Evolutionary conservation across 2,113 vertebrate species (phyloP), one percentile per base, ranked within the genome.

Genomic region (Ameiurus melas): DNA sequence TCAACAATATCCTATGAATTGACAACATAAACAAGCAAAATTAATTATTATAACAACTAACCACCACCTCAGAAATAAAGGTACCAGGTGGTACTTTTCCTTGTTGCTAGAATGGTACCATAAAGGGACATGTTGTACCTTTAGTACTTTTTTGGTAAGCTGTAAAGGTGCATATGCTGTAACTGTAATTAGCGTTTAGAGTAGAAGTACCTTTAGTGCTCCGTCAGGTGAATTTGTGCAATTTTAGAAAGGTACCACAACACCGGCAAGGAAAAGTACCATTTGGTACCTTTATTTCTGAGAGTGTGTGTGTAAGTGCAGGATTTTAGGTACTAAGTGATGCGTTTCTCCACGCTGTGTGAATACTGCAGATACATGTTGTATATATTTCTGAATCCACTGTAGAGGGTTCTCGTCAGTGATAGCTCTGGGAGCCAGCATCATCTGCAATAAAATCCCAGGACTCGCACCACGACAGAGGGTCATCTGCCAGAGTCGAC

Each of bases 371-470:
- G n/a, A 36, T 20, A 51, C 5, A 64, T 14, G 36, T 66, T 30
- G 6, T 27, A 25, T 33, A 13, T 86, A 39, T 84, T 0, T 84
- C 0, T 81, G 9, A 5, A 17, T 89, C 93, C 85, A 94, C 95
- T 90, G 66, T 94, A 99, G 98, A 89, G 97, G 97, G 8, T 97
- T 99, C 93, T 98, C 98, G 83, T 98, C 98, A 47, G 98, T 99
- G 95, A 96, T 99, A 91, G 98, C 98, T 92, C 96, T 99, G 90
- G 98, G 98, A 92, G 98, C 98, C 90, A 99, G 97, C 93, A 98
- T 99, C 94, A 99, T 99, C 96, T 99, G 98, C 93, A 99, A 97
- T 95, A 99, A 98, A 95, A 99, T 99, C 94, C 98, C 98, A 20
- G 98, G 98, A 86, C 95, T 99, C 89, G 98, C 98, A 60, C 98